Base-by-base conservation (phyloP, 2,113 vertebrate species). In the Bufo gargarizans region DNA sequence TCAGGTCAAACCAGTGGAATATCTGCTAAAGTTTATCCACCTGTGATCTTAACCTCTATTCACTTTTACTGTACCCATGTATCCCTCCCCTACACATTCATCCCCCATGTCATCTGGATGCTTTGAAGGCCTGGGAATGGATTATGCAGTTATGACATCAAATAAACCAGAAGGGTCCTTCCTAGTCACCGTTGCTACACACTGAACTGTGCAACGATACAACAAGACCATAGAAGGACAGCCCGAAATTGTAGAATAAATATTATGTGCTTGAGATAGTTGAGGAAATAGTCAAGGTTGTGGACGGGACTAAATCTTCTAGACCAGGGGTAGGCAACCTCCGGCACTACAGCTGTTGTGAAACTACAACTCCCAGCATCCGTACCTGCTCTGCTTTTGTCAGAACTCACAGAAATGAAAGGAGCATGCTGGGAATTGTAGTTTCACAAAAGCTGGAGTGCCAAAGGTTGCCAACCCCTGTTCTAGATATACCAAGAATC, bases 151-250 rank as follows among this genome's bases (percentile, higher is more conserved):
- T 16, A 59, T 43, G 56, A 81, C 56, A 50, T 20, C 45, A 47
- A 11, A 59, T 79, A 50, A 49, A 76, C 72, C 49, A 47, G 53
- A 45, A 58, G 56, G 6, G 12, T 43, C 58, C 45, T 45, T 56
- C 22, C 53, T 22, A 20, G 67, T 47, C 67, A 77, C 56, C 3
- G 45, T 22, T n/a, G 33, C 71, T 76, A 77, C 84, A 59, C 74
- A 74, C n/a, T 77, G 12, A 85, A 56, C 20, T 2, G 49, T 6
- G 16, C n/a, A 47, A 33, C 11, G 56, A 17, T 20, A 59, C 19
- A 63, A 77, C 56, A 77, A 59, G 72, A 63, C 84, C 84, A 63
- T 77, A 77, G 56, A 86, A 59, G 84, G 84, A 50, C 11, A 63
- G 72, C 72, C 43, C 16, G 50, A 86, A 50, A 84, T n/a, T 20